Base-by-base conservation (phyloP, 2,888 invertebrate genomes). In the Anagyrus pseudococci region DNA sequence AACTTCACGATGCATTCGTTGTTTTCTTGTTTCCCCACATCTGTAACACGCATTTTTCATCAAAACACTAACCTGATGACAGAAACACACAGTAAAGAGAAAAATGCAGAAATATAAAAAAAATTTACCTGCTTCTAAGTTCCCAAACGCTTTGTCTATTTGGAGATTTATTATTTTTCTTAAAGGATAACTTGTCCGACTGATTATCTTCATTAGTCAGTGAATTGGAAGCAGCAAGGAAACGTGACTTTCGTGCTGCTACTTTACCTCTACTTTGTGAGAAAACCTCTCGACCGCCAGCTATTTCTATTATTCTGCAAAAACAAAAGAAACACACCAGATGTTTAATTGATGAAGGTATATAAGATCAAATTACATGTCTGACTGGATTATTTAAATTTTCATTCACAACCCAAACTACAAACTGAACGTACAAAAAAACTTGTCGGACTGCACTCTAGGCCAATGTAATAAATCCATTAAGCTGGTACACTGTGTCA, bases 211-310 rank as follows among this genome's bases (percentile, higher is more conserved):
- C 78, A 64, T 76, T 79, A 65, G 75, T 71, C 64, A 78, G 67
- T 8, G 80, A 75, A 69, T 81, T 80, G n/a, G 79, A 77, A 23
- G 78, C 77, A 44, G 79, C 73, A 15, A 80, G 79, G 68, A 83
- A 88, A 43, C 90, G 84, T 70, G 89, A 85, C 80, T 90, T 91
- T 70, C 90, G 85, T 56, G 88, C 86, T 56, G 91, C 90, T 52
- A 80, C 80, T 82, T 92, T 91, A 75, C 89, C 89, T 73, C 92
- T 84, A 80, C 91, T 92, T 80, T 92, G 91, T 43, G 92, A 92
- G 81, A 90, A 92, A 67, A 93, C 85, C 82, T 93, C 93, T 63
- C 92, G 85, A 64, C 93, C 93, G 71, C 93, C 93, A 58, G 93
- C 93, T 73, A 88, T 88, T 82, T 88, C 88, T 75, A 88, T 88